Evolutionary conservation across 1,140 invertebrate species (phyloP), one percentile per base, ranked within the genome.

Genomic region (Zophobas morio): DNA sequence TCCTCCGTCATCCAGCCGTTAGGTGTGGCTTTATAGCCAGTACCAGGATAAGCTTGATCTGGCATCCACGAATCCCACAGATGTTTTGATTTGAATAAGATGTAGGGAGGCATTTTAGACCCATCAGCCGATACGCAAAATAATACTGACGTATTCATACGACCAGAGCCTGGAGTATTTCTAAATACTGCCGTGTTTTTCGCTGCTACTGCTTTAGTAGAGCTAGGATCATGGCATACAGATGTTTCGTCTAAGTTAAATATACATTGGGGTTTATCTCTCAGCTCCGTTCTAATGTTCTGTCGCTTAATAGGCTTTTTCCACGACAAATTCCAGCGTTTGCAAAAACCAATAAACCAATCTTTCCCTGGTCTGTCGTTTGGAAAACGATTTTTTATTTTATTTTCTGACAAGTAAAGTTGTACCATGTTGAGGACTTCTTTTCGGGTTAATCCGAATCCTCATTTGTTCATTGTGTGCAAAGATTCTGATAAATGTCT

Each of bases 311-410:
- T 86, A 5, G 85, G 71, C 1, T 46, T 46, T 46, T 46, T 46
- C 3, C 42, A 46, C 42, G 83, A 84, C 1, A 87, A 63, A 49
- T 79, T 66, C 63, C 87, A 78, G 8, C 86, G 76, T 74, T 82
- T 77, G 75, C 78, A 80, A 76, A 87, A 87, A 33, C 57, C 49
- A 8, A 74, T 34, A 54, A 86, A 87, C 86, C 84, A 87, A 46
- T 84, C 84, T 42, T 83, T 51, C 5, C 86, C 85, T 20, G 86
- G 86, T 66, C 78, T 81, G 3, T 80, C 82, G 80, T 85, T 76
- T 80, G 84, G 85, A 79, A 86, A 87, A 3, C 78, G 75, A 4
- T 83, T 84, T 57, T 78, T 60, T 39, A 85, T 79, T 6, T 83
- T 81, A 74, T 85, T 85, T 32, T 75, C 39, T 35, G 73, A 79